Evolutionary conservation across 2,797 vertebrate species (phyloP).

Genomic region (Aphelocoma californica): DNA sequence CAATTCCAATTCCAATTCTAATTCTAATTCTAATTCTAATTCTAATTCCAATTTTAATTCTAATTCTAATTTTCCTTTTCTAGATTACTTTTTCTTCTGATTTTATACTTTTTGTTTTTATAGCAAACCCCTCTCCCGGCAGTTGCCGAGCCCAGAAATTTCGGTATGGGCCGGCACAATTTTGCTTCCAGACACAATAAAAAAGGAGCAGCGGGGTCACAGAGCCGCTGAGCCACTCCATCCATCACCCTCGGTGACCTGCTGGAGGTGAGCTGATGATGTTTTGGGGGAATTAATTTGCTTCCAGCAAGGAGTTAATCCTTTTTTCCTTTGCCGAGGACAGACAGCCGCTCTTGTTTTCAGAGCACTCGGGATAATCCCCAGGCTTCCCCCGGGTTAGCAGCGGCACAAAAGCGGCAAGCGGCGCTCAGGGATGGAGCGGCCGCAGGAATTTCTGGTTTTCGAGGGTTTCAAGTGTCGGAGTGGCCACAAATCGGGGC

Average conservation of each 20-base stretch:
- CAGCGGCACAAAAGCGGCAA: not conserved
- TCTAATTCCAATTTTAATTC: too few relatives aligned
- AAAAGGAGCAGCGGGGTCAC: not conserved
- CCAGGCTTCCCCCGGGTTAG: not conserved
- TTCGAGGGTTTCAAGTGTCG: not conserved
- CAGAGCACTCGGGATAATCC: constrained; percentile 18
- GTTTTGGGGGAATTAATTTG: not conserved
- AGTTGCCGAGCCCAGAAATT: not conserved
- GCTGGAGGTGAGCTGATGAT: not conserved
- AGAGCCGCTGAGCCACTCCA: not conserved
- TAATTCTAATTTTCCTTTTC: not conserved
- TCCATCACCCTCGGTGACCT: not conserved
- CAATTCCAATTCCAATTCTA: not conserved
- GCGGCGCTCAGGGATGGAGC: not conserved
- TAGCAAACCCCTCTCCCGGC: not conserved
- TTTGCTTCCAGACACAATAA: not conserved
- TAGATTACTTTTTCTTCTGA: too few relatives aligned
- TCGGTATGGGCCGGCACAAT: accelerated
- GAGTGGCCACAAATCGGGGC: not conserved
- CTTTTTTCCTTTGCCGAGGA: not conserved
- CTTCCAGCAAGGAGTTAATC: constrained; percentile 19
- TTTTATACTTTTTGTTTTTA: too few relatives aligned
- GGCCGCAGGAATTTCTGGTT: not conserved
- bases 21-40: too few relatives aligned
- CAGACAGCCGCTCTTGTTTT: not conserved